Conservation (phyloP, 2,797 vertebrate species). For the Karalla daura region DNA sequence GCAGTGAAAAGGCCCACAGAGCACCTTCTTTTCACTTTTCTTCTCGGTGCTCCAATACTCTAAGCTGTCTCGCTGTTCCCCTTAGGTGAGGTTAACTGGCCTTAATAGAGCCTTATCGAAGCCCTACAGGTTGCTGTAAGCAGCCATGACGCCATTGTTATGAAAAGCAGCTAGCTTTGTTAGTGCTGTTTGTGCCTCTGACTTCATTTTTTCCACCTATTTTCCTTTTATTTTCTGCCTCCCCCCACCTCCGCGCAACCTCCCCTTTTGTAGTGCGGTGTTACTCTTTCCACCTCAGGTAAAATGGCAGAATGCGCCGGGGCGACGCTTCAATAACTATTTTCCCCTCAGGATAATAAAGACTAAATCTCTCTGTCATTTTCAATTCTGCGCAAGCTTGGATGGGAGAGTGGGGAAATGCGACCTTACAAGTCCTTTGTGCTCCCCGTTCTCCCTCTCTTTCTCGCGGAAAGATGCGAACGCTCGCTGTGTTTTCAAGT, state of each 20-base stretch:
- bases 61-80: constrained; percentile 72
- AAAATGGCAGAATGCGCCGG: constrained; percentile 78
- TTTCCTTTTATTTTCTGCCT: constrained; percentile 74
- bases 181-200: constrained; percentile 77
- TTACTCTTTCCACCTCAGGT: constrained; percentile 80
- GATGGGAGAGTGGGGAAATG: constrained; percentile 84
- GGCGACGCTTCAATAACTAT: constrained; percentile 83
- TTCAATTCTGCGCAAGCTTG: constrained; percentile 81
- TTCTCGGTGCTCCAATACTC: constrained; percentile 60
- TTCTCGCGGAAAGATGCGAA: constrained; percentile 62
- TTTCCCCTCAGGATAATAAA: constrained; percentile 85
- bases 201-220: constrained; percentile 71
- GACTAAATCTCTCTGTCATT: constrained; percentile 87
- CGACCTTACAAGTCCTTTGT: constrained; percentile 85
- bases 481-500: constrained; percentile 72
- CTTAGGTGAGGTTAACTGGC: constrained; percentile 80
- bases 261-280: constrained; percentile 78
- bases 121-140: constrained; percentile 87
- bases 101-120: constrained; percentile 85
- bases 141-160: constrained; percentile 85
- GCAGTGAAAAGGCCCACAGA: constrained; percentile 67
- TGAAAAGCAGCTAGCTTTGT: constrained; percentile 86
- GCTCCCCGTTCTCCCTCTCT: constrained; percentile 61
- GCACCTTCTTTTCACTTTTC: constrained; percentile 50
- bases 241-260: constrained; percentile 59